These are phyloP conservation scores for Caenorhabditis imperialis DNA, from an alignment of 2,888 invertebrate genomes.

Conservation along the genomic window DNA sequence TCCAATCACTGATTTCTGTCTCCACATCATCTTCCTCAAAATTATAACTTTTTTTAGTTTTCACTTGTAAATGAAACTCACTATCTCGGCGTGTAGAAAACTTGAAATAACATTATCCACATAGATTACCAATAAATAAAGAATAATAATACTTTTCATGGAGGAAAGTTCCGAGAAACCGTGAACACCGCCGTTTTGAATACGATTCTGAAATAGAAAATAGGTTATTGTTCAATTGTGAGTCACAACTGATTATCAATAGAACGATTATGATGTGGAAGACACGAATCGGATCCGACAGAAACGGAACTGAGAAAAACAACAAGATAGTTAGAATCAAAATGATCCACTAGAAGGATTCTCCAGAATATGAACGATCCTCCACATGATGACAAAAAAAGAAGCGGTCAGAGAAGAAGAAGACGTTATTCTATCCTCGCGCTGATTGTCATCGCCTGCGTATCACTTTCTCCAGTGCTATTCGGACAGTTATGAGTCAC, in stretches of 20 bases:
- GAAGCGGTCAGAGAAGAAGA: slow-evolving; percentile 11
- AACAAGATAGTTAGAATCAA: neutral
- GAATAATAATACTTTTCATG: slow-evolving; percentile 32
- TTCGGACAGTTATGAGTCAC: slow-evolving; percentile 46
- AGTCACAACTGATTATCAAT: slow-evolving; percentile 36
- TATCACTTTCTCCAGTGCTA: slow-evolving; percentile 37
- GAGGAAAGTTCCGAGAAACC: slow-evolving; percentile 12
- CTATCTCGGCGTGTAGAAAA: slow-evolving; percentile 44
- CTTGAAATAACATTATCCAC: slow-evolving; percentile 6
- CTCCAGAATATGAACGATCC: slow-evolving; percentile 11
- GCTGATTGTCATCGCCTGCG: slow-evolving; percentile 25
- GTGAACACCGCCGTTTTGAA: slow-evolving; percentile 42
- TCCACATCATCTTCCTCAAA: slow-evolving; percentile 50
- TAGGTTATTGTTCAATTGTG: neutral
- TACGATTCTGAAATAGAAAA: slow-evolving; percentile 4
- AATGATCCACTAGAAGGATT: neutral
- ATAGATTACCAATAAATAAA: slow-evolving; percentile 4
- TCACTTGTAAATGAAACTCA: slow-evolving; percentile 10
- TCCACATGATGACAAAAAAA: slow-evolving; percentile 3
- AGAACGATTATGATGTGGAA: slow-evolving; percentile 13
- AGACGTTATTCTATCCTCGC: neutral
- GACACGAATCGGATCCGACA: slow-evolving; percentile 31
- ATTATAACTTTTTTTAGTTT: neutral
- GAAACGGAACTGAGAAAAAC: slow-evolving; percentile 12
- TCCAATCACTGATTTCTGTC: slow-evolving; percentile 58